A percentile compares a stretch with the other conserved stretches of the same genome.
phyloP scores from a whole-genome alignment of 2,797 vertebrate genomes.

The Mionectes olivaceus region DNA sequence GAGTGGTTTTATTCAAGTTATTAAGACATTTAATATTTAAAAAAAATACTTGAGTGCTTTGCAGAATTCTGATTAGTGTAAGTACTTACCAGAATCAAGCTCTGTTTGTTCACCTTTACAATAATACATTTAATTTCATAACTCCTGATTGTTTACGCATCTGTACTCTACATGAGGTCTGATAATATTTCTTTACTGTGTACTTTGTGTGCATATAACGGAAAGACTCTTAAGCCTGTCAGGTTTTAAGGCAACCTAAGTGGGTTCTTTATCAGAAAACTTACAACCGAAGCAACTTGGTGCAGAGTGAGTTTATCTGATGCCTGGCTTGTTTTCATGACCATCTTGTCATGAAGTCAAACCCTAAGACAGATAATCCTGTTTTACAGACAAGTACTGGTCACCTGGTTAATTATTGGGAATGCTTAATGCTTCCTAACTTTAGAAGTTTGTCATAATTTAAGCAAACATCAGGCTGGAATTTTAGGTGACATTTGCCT shows the following conservation, averaged over 20 bases:
- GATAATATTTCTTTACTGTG: neutral
- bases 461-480: neutral
- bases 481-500: neutral
- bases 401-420: neutral
- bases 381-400: neutral
- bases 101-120: neutral
- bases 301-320: neutral
- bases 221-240: neutral
- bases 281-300: accelerated
- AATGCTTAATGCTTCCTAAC: neutral
- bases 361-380: neutral
- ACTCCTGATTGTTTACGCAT: neutral
- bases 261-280: neutral
- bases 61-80: neutral
- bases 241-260: neutral
- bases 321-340: neutral
- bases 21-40: neutral
- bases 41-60: neutral
- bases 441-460: neutral
- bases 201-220: neutral
- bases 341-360: neutral
- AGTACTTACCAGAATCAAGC: neutral
- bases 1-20: neutral
- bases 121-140: neutral
- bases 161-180: neutral